phyloP scores from a whole-genome alignment of 2,888 invertebrate species.

The Caenorhabditis sp. region DNA sequence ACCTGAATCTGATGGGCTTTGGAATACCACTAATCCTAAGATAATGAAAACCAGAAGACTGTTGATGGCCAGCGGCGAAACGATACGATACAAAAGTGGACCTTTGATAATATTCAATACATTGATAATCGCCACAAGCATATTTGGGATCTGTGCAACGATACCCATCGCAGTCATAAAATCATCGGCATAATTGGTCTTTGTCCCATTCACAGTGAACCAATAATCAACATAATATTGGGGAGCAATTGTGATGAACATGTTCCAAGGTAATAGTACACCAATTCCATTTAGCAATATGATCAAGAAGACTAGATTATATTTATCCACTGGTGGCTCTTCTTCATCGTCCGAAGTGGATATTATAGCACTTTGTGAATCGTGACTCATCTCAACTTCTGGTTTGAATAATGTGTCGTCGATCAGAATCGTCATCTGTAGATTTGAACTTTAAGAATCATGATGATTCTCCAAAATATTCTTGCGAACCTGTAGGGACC shows the following conservation, averaged over 20 bases:
- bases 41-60: constrained; percentile 72
- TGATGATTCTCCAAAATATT: too few species aligned
- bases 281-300: constrained; percentile 92
- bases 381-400: not conserved
- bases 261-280: constrained; percentile 95
- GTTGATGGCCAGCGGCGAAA: constrained; percentile 72
- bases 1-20: constrained; percentile 59
- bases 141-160: constrained; percentile 90
- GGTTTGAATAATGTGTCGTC: not conserved
- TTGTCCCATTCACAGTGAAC: constrained; percentile 73
- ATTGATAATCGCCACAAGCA: constrained; percentile 80
- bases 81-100: constrained; percentile 85
- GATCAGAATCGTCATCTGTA: not conserved
- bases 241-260: constrained; percentile 84
- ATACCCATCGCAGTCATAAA: constrained; percentile 88
- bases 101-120: constrained; percentile 76
- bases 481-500: not conserved
- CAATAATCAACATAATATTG: constrained; percentile 84
- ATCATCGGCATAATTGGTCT: constrained; percentile 77
- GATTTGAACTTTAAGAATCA: too few species aligned
- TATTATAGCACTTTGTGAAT: not conserved
- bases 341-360: not conserved
- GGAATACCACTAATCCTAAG: constrained; percentile 72
- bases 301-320: constrained; percentile 81
- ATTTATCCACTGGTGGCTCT: constrained; percentile 25